These are phyloP conservation scores for Pseudorectes ferrugineus DNA, from an alignment of 2,113 vertebrate species.

Conservation along the genomic window DNA sequence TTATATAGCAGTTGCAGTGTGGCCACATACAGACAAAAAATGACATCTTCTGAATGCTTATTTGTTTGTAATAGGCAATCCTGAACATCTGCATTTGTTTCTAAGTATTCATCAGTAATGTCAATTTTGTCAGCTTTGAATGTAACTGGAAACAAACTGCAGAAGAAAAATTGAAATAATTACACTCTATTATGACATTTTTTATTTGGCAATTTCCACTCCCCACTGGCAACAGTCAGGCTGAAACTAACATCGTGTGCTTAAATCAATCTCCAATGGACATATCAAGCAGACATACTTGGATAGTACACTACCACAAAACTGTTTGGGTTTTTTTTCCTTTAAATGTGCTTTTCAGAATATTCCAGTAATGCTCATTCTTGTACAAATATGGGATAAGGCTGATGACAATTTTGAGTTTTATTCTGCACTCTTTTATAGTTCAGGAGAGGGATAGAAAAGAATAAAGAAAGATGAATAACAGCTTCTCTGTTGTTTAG, in stretches of 20 bases:
- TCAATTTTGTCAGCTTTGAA: neutral
- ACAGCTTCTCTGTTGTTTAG: neutral
- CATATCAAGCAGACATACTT: neutral
- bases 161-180: neutral
- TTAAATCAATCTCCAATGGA: neutral
- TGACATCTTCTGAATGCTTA: neutral
- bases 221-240: neutral
- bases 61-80: neutral
- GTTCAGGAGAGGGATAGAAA: neutral
- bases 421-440: neutral
- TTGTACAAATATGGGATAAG: neutral
- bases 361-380: neutral
- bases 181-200: neutral
- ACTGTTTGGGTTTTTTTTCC: fast-evolving
- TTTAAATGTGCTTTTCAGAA: neutral
- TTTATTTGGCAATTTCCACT: neutral
- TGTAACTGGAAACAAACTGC: neutral
- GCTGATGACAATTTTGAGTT: neutral
- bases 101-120: neutral
- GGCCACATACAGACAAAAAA: neutral
- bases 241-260: neutral
- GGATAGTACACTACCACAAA: neutral
- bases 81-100: neutral
- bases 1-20: neutral
- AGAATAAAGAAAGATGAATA: neutral